Conservation (phyloP, 2,113 vertebrate species). For the Rhinogobius similis region DNA sequence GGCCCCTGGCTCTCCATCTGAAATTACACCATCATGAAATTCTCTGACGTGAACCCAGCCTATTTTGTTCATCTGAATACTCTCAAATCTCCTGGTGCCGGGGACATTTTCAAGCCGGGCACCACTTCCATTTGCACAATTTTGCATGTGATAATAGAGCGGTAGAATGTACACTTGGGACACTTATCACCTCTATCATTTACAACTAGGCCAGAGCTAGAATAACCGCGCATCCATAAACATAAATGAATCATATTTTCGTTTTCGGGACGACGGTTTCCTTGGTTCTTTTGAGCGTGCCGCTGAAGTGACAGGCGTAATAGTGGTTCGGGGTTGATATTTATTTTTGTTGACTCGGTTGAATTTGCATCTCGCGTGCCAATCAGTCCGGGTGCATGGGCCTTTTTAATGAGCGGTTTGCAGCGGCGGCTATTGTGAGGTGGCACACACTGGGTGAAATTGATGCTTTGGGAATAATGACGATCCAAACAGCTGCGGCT, state of each 20-base stretch:
- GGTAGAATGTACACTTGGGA: neutral
- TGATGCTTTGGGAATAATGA: constrained; percentile 5
- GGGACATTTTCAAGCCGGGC: neutral
- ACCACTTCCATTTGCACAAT: neutral
- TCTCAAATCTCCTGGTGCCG: neutral
- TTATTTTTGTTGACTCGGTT: neutral
- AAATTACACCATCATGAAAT: neutral
- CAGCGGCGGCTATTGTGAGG: neutral
- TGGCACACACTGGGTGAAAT: neutral
- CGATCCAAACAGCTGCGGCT: neutral
- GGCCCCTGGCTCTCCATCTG: neutral
- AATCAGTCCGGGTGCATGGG: neutral
- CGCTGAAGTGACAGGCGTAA: neutral
- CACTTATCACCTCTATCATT: neutral
- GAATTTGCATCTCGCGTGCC: constrained; percentile 6
- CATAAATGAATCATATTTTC: neutral
- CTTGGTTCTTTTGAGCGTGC: neutral
- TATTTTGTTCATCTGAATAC: neutral
- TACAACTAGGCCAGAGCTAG: neutral
- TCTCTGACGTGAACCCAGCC: neutral
- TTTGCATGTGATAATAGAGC: neutral
- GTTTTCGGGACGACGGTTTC: neutral
- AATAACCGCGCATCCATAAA: neutral
- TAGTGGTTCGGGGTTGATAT: neutral
- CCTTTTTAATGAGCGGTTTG: constrained; percentile 4